These are phyloP conservation scores for Beroe forskalii DNA, from an alignment of 37 sponge, comb jelly and placozoan genomes.

Conservation along the genomic window DNA sequence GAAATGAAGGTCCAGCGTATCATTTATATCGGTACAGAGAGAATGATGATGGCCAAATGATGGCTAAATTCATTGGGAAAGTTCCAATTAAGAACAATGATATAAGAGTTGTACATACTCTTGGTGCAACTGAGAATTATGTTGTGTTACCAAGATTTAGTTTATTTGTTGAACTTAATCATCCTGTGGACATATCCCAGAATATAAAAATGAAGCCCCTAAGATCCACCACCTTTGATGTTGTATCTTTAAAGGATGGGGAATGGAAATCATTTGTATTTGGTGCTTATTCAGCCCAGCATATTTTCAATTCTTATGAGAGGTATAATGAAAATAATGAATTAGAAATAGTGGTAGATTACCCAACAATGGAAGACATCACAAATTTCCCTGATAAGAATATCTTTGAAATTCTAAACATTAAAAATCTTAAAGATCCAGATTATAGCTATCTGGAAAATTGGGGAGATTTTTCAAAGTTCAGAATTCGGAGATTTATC, in stretches of 20 bases:
- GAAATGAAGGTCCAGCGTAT: conserved; percentile 33
- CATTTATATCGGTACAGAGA: conserved; percentile 50
- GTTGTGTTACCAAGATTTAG: conserved; percentile 16
- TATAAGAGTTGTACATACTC: conserved; percentile 43
- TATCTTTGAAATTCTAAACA: conserved; percentile 46
- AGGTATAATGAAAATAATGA: conserved; percentile 15
- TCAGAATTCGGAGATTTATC: conserved; percentile 24
- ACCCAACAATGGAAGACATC: conserved; percentile 14
- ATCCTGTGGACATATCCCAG: conserved; percentile 25
- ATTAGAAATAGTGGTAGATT: conserved; percentile 36
- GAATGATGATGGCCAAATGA: neutral
- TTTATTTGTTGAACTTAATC: conserved; percentile 1
- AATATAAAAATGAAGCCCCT: neutral
- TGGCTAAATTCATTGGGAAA: conserved; percentile 41
- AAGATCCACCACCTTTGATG: neutral
- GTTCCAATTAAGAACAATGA: conserved; percentile 21
- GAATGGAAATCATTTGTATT: neutral
- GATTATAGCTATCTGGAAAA: conserved; percentile 9
- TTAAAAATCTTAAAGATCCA: conserved; percentile 14
- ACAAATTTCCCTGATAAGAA: neutral
- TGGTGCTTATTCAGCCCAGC: neutral
- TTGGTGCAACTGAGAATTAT: conserved; percentile 51
- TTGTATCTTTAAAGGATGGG: conserved; percentile 40
- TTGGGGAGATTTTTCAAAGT: neutral
- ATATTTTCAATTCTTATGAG: conserved; percentile 40